These are phyloP conservation scores for Schrankia costaestrigalis DNA, from an alignment of 2,888 invertebrate species.

Conservation along the genomic window DNA sequence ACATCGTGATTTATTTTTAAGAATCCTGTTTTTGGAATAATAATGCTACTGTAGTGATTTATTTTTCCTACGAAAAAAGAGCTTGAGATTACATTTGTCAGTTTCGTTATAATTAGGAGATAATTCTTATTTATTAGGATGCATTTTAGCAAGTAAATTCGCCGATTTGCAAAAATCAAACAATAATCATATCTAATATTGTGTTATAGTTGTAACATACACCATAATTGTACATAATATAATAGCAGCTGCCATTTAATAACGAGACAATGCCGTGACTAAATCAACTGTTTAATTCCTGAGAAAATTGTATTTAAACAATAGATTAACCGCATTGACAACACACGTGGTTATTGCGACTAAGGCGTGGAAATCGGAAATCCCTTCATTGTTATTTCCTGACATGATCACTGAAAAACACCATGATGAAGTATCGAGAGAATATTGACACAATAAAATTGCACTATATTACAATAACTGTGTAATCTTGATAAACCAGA, in stretches of 20 bases:
- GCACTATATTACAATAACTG: slow-evolving; percentile 49
- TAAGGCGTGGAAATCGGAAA: slow-evolving; percentile 72
- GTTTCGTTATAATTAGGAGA: too few species aligned
- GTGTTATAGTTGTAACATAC: slow-evolving; percentile 7
- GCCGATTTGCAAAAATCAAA: not conserved
- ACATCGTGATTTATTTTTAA: too few species aligned
- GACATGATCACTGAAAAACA: slow-evolving; percentile 59
- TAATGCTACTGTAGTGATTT: too few species aligned
- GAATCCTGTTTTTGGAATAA: too few species aligned
- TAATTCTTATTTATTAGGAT: too few species aligned
- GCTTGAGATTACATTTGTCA: too few species aligned
- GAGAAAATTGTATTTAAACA: slow-evolving; percentile 60
- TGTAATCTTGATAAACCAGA: slow-evolving; percentile 66
- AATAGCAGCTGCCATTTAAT: slow-evolving; percentile 18
- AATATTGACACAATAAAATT: slow-evolving; percentile 56
- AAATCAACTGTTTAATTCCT: slow-evolving; percentile 47
- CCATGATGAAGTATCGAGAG: slow-evolving; percentile 37
- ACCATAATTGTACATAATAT: slow-evolving; percentile 6
- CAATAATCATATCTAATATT: not conserved
- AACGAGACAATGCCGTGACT: slow-evolving; percentile 49
- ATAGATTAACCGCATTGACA: slow-evolving; percentile 50
- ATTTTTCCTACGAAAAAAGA: too few species aligned
- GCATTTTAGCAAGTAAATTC: too few species aligned
- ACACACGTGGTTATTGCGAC: slow-evolving; percentile 34
- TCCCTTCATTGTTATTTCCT: slow-evolving; percentile 67